Percentiles rank a stretch among this genome's conserved stretches.
These are phyloP conservation scores for Agrypnia vestita DNA, from an alignment of 1,140 invertebrate genomes.

Conservation along the genomic window DNA sequence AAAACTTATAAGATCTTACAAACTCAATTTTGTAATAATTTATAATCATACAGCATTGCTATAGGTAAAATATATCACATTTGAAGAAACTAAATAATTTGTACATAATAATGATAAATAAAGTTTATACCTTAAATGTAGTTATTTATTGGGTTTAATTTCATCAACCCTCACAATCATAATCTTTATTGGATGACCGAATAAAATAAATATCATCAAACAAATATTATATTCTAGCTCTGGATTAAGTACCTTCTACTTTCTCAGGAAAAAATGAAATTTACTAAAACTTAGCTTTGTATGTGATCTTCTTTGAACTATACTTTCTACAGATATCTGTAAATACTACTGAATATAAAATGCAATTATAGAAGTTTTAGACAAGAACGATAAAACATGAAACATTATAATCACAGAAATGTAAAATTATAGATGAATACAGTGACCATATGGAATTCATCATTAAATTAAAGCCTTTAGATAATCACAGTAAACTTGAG, in stretches of 20 bases:
- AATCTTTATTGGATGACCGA: too few relatives aligned
- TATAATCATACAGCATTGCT: slow-evolving; percentile 16
- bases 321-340: too few relatives aligned
- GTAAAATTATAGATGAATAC: background rate
- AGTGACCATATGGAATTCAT: background rate
- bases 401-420: background rate
- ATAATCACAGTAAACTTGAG: slow-evolving; percentile 40
- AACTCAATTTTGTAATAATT: background rate
- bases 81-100: slow-evolving; percentile 26
- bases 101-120: slow-evolving; percentile 38
- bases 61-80: slow-evolving; percentile 31
- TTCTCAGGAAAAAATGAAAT: too few relatives aligned
- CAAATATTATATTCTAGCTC: background rate
- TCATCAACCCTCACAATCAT: background rate
- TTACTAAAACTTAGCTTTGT: too few relatives aligned
- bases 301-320: too few relatives aligned
- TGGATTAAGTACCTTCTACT: too few relatives aligned
- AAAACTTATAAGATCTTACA: slow-evolving; percentile 9
- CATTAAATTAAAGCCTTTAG: background rate
- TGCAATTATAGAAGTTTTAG: too few relatives aligned
- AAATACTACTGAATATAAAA: too few relatives aligned
- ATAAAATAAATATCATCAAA: background rate
- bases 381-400: background rate
- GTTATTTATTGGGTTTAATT: background rate
- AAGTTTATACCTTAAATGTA: slow-evolving; percentile 27